Evolutionary conservation across 64 coral and sea anemone species (phyloP).

Genomic region (Platygyra sinensis): DNA sequence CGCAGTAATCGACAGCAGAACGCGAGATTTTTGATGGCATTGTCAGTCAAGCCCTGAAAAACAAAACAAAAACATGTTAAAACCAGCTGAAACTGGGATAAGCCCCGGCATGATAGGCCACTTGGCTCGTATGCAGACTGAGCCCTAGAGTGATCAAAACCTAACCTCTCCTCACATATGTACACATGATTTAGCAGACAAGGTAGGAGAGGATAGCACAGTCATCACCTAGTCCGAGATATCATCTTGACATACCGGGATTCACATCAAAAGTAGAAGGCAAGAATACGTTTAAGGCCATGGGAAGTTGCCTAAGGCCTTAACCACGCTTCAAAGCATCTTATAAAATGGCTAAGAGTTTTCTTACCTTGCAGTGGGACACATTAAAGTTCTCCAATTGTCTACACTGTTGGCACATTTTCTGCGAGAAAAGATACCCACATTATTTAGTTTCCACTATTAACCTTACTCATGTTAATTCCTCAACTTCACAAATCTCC

Average conservation of each 20-base stretch:
- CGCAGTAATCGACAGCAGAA: slow-evolving; percentile 96
- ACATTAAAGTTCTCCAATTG: slow-evolving; percentile 89
- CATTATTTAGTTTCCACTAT: background rate
- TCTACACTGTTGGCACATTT: slow-evolving; percentile 99
- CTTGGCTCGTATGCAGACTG: too few relatives aligned
- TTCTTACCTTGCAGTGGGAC: slow-evolving; percentile 85
- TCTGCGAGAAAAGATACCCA: slow-evolving; percentile 55
- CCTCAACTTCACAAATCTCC: too few relatives aligned
- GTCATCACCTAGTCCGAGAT: too few relatives aligned
- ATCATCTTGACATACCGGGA: too few relatives aligned
- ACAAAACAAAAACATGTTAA: background rate
- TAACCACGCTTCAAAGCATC: background rate
- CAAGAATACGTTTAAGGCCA: too few relatives aligned
- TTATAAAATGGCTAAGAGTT: background rate
- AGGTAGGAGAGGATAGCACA: too few relatives aligned
- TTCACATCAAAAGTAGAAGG: too few relatives aligned
- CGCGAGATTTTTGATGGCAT: slow-evolving; percentile 96
- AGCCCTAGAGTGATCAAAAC: background rate
- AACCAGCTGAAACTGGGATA: too few relatives aligned
- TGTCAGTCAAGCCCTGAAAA: slow-evolving; percentile 85
- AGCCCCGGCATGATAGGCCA: too few relatives aligned
- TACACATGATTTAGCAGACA: too few relatives aligned
- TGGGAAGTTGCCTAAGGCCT: background rate
- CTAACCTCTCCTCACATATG: background rate
- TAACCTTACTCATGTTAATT: background rate